Conservation (phyloP, 2,888 invertebrate genomes). For the Epistrophella euchroma region DNA sequence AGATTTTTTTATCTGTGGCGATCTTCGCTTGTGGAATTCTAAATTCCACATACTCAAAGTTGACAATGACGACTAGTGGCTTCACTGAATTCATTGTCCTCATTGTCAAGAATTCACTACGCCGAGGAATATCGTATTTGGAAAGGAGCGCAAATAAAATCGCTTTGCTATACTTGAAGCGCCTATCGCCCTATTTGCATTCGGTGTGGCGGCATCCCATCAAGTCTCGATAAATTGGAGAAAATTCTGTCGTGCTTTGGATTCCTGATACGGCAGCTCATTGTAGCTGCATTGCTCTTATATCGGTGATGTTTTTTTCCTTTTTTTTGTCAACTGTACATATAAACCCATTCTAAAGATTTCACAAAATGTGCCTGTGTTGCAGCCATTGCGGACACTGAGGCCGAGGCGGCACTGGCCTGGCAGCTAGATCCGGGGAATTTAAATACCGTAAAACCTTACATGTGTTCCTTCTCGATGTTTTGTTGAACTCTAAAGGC, state of each 20-base stretch:
- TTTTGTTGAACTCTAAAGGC: constrained; percentile 69
- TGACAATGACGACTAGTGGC: constrained; percentile 57
- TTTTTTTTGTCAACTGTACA: neutral
- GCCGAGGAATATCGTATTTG: neutral
- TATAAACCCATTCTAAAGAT: constrained; percentile 41
- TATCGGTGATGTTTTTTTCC: neutral
- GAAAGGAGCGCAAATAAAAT: constrained; percentile 1
- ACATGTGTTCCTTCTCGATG: constrained; percentile 71
- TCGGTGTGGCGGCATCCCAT: constrained; percentile 76
- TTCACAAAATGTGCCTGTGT: constrained; percentile 35
- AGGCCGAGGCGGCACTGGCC: constrained; percentile 27
- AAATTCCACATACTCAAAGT: constrained; percentile 63
- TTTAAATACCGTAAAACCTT: constrained; percentile 68
- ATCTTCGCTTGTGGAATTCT: constrained; percentile 48
- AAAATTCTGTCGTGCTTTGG: constrained; percentile 71
- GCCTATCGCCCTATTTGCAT: constrained; percentile 74
- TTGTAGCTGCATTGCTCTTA: constrained; percentile 37
- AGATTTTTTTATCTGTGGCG: constrained; percentile 61
- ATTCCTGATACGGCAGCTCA: constrained; percentile 66
- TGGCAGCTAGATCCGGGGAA: constrained; percentile 52
- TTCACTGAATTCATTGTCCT: constrained; percentile 16
- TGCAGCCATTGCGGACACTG: constrained; percentile 11
- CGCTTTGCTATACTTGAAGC: constrained; percentile 51
- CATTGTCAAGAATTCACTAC: constrained; percentile 18
- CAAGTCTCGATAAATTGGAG: constrained; percentile 76